Evolutionary conservation across 2,888 invertebrate species (phyloP), one percentile per base, ranked within the genome.

Genomic region (Biston betularia): DNA sequence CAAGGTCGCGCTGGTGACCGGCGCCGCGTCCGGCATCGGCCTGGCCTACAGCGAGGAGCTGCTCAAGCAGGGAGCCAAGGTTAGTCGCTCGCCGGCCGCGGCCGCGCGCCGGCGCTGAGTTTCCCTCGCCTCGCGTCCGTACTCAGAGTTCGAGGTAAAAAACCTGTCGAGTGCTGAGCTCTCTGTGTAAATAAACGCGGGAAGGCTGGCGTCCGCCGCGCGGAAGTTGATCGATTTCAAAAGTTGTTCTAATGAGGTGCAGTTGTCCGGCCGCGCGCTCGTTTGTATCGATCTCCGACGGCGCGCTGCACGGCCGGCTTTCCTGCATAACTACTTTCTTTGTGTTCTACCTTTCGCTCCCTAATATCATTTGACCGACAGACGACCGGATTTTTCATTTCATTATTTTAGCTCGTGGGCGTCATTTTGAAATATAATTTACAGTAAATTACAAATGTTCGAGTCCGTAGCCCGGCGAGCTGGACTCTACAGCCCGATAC

Each of bases 11-110:
- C 88, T 97, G 70, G 95, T 96, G 63, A 96, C 96, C 35, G 97
- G 96, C 42, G 96, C 96, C 56, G 96, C 96, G 14, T 95, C 96
- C 57, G 97, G 96, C 63, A 95, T 96, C 75, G 97, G 97, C 0
- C 94, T 95, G 68, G 95, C 96, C n/a, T 96, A 96, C 79, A 95
- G 95, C 78, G 95, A 96, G 76, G 96, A 96, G 81, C 84, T 97
- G 53, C 92, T 97, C 68, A 95, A 95, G 79, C 95, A 96, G 79
- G 97, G 97, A 75, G 96, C 96, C 35, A 96, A 96, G 95, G 96
- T 96, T 89, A 88, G 86, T 65, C 12, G 33, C 42, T 0, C 14
- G 52, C 46, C 44, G 52, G 14, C 48, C 42, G 40, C 46, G 35
- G 44, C 10, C 64, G 68, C 61, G 64, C 54, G 14, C 34, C n/a